Conservation (phyloP, 2,888 invertebrate genomes). For the Entomobrya multifasciata region DNA sequence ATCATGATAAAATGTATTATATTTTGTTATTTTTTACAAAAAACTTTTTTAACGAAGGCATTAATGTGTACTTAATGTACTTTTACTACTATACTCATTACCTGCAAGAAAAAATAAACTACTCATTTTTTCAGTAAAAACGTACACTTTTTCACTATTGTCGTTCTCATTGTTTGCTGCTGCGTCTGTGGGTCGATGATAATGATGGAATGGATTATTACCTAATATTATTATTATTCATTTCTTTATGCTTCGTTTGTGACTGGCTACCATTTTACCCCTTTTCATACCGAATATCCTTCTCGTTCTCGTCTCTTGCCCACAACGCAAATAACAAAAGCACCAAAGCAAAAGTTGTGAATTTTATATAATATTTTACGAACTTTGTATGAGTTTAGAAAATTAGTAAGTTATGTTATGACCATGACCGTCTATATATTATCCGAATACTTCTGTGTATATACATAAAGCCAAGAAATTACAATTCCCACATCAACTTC, state of each 20-base stretch:
- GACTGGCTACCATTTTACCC: slow-evolving; percentile 23
- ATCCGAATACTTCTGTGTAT: background rate
- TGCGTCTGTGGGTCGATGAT: slow-evolving; percentile 27
- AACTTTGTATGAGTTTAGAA: slow-evolving; percentile 31
- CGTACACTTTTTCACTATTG: background rate
- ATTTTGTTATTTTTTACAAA: slow-evolving; percentile 12
- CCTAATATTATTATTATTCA: slow-evolving; percentile 41
- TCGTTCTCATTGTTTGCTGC: slow-evolving; percentile 40
- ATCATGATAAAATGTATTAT: slow-evolving; percentile 31
- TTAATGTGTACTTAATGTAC: slow-evolving; percentile 35
- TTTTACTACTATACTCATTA: slow-evolving; percentile 24
- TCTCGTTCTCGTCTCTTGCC: background rate
- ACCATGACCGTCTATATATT: slow-evolving; percentile 10
- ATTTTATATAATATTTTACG: slow-evolving; percentile 30
- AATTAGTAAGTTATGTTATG: slow-evolving; percentile 45
- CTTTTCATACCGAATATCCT: no score
- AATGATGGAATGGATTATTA: slow-evolving; percentile 58
- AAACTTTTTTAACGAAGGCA: slow-evolving; percentile 38
- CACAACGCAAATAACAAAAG: background rate
- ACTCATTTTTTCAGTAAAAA: slow-evolving; percentile 27
- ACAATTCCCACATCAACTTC: slow-evolving; percentile 21
- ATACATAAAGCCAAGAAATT: slow-evolving; percentile 15
- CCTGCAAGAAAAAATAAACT: slow-evolving; percentile 2
- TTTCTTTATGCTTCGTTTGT: slow-evolving; percentile 60
- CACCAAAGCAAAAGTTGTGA: background rate